These are phyloP conservation scores for Irena cyanogastra DNA, from an alignment of 2,113 vertebrate species.

Conservation along the genomic window DNA sequence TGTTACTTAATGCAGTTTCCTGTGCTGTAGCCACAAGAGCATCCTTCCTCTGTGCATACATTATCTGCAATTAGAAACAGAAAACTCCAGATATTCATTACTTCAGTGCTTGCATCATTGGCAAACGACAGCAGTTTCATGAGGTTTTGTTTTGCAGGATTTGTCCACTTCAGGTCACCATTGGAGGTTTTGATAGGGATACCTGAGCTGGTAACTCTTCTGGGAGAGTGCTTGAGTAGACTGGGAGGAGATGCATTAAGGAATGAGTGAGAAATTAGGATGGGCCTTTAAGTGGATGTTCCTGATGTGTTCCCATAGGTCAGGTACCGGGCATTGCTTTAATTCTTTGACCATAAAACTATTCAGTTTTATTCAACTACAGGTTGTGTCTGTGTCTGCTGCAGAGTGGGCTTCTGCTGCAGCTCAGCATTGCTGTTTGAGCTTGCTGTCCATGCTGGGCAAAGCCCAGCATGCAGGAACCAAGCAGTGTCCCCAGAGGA, in stretches of 20 bases:
- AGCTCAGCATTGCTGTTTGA: not conserved
- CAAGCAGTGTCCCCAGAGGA: not conserved
- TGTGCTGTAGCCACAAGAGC: not conserved
- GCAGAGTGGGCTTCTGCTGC: not conserved
- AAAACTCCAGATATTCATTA: not conserved
- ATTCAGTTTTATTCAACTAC: not conserved
- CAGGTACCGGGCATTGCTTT: not conserved
- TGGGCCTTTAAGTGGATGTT: not conserved
- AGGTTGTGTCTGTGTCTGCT: not conserved
- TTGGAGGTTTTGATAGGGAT: not conserved
- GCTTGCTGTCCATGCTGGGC: not conserved
- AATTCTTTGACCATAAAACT: not conserved
- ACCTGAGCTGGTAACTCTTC: not conserved
- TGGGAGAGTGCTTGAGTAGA: not conserved
- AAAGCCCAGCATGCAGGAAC: not conserved
- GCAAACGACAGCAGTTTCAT: not conserved
- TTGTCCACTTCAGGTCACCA: not conserved
- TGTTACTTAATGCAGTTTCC: conserved; percentile 15
- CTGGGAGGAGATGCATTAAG: not conserved
- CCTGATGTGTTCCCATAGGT: not conserved
- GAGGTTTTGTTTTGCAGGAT: not conserved
- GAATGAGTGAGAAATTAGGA: not conserved
- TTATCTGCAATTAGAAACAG: not conserved
- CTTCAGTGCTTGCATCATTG: not conserved
- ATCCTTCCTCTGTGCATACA: not conserved